These are phyloP conservation scores for Synergus gifuensis DNA, from an alignment of 2,888 invertebrate species.

Conservation along the genomic window DNA sequence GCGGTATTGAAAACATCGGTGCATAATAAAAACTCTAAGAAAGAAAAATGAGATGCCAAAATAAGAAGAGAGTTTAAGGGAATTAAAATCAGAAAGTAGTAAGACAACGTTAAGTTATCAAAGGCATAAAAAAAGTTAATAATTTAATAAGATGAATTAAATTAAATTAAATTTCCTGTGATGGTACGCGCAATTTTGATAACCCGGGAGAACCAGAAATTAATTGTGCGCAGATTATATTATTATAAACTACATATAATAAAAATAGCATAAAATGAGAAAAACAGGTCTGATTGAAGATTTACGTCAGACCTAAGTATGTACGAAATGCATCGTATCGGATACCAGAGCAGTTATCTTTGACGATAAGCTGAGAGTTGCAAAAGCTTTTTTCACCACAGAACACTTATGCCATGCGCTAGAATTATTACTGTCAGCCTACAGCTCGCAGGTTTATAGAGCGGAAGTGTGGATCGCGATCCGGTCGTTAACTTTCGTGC, in stretches of 20 bases:
- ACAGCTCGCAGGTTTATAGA: constrained; percentile 38
- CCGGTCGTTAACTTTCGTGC: constrained; percentile 41
- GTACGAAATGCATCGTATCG: not conserved
- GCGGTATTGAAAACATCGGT: not conserved
- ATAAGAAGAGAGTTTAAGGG: not conserved
- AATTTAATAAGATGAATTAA: not conserved
- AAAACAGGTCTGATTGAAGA: not conserved
- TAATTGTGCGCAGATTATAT: too few relatives aligned
- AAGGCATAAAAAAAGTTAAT: not conserved
- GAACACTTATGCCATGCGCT: constrained; percentile 31
- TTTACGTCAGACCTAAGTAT: not conserved
- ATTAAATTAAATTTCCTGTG: not conserved
- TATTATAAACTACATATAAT: too few relatives aligned
- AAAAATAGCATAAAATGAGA: too few relatives aligned
- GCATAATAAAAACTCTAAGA: not conserved
- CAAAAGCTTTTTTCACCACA: constrained; percentile 28
- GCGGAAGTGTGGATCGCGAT: constrained; percentile 41
- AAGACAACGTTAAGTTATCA: not conserved
- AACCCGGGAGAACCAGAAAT: not conserved
- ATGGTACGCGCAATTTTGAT: not conserved
- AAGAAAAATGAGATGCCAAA: constrained; percentile 1
- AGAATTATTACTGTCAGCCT: constrained; percentile 17
- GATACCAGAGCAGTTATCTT: constrained; percentile 19
- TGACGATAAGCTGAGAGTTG: constrained; percentile 30
- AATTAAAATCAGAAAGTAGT: not conserved